Evolutionary conservation across 2,888 invertebrate species (phyloP).

Genomic region (Drosophila sordidapex): DNA sequence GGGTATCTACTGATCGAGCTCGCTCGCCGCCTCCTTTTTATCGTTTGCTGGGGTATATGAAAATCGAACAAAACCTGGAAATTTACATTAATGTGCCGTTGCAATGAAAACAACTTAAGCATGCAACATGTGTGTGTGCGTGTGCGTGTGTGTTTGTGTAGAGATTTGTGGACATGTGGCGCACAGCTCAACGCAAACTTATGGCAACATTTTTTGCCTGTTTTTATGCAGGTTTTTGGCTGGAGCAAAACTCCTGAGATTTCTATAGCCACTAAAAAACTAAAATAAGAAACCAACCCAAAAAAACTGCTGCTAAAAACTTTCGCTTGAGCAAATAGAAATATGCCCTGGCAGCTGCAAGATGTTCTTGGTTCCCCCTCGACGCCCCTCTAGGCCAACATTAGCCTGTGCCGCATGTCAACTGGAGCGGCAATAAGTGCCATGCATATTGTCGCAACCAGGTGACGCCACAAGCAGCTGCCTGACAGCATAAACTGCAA

Average conservation of each 20-base stretch:
- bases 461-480: constrained; percentile 52
- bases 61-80: constrained; percentile 1
- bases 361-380: constrained; percentile 3
- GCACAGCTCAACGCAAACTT: constrained; percentile 59
- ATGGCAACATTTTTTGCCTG: constrained; percentile 50
- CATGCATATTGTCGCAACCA: constrained; percentile 73
- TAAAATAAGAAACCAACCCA: neutral
- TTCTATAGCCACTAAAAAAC: constrained; percentile 34
- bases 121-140: constrained; percentile 36
- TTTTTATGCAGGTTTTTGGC: constrained; percentile 48
- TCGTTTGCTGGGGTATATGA: neutral
- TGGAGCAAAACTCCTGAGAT: constrained; percentile 13
- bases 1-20: neutral
- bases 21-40: neutral
- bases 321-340: constrained; percentile 61
- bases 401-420: constrained; percentile 61
- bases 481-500: constrained; percentile 43
- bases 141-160: constrained; percentile 35
- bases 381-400: constrained; percentile 8
- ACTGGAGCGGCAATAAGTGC: constrained; percentile 79
- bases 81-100: constrained; percentile 39
- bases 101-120: constrained; percentile 46
- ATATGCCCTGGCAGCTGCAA: constrained; percentile 45
- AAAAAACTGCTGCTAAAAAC: constrained; percentile 35
- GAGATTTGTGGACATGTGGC: constrained; percentile 67